Evolutionary conservation across 2,888 invertebrate genomes (phyloP).

Genomic region (Drosophila nr. perissopoda): DNA sequence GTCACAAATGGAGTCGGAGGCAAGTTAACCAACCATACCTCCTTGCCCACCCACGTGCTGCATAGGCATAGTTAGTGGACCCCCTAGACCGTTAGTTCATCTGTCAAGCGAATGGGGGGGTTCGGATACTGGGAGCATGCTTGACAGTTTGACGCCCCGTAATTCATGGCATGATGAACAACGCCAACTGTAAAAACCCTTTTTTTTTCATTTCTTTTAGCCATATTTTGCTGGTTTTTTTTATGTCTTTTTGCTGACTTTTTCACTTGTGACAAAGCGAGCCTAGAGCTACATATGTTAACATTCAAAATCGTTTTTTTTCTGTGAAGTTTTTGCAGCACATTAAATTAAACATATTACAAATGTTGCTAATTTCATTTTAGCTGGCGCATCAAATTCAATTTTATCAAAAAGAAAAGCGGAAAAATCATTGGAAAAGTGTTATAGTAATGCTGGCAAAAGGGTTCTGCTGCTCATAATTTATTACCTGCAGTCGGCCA

Average conservation of each 20-base stretch:
- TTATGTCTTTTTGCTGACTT: slow-evolving; percentile 43
- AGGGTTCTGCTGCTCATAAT: slow-evolving; percentile 60
- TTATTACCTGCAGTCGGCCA: slow-evolving; percentile 74
- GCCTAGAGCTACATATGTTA: slow-evolving; percentile 41
- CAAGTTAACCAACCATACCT: neutral
- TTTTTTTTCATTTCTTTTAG: slow-evolving; percentile 26
- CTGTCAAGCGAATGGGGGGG: slow-evolving; percentile 57
- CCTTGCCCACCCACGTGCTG: neutral
- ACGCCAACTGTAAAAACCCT: slow-evolving; percentile 58
- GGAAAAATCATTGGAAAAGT: slow-evolving; percentile 14
- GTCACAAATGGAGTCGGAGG: slow-evolving; percentile 59
- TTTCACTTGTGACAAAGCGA: slow-evolving; percentile 55
- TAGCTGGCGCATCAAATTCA: slow-evolving; percentile 56
- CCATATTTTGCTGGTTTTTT: slow-evolving; percentile 27
- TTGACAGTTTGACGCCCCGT: slow-evolving; percentile 82
- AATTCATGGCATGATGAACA: slow-evolving; percentile 81
- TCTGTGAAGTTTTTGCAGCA: slow-evolving; percentile 12
- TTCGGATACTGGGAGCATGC: slow-evolving; percentile 57
- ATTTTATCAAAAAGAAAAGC: slow-evolving; percentile 35
- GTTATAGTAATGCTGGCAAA: slow-evolving; percentile 40
- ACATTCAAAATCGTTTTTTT: slow-evolving; percentile 53
- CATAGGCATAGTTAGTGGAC: slow-evolving; percentile 39
- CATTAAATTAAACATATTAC: slow-evolving; percentile 61
- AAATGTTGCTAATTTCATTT: slow-evolving; percentile 66
- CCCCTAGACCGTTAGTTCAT: slow-evolving; percentile 61